These are phyloP conservation scores for Drosophila lacteicornis DNA, from an alignment of 1,140 invertebrate genomes.

Conservation along the genomic window DNA sequence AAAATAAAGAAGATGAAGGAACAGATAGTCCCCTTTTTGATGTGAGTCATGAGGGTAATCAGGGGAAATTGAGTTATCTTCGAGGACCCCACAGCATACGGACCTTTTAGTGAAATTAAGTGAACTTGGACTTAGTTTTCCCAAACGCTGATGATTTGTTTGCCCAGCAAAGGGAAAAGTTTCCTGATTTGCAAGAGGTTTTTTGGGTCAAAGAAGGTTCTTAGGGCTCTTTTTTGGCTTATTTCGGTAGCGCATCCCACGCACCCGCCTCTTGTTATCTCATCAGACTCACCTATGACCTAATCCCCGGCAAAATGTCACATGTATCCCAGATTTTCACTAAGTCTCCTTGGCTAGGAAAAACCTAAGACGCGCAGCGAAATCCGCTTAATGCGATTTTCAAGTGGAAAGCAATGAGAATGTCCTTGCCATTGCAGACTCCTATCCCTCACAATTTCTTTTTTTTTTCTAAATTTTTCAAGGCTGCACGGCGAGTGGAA, in stretches of 20 bases:
- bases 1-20: constrained; percentile 38
- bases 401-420: constrained; percentile 70
- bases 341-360: constrained; percentile 15
- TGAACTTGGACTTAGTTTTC: constrained; percentile 44
- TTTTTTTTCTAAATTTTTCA: constrained; percentile 56
- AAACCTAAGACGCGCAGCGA: constrained; percentile 51
- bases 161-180: constrained; percentile 34
- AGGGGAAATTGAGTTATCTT: constrained; percentile 76
- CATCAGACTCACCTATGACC: constrained; percentile 58
- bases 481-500: constrained; percentile 48
- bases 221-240: background rate
- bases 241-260: constrained; percentile 35
- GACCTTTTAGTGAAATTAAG: constrained; percentile 40
- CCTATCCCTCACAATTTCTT: constrained; percentile 19
- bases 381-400: constrained; percentile 78
- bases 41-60: constrained; percentile 74
- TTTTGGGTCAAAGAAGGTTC: constrained; percentile 3
- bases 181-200: constrained; percentile 16
- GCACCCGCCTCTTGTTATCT: constrained; percentile 41
- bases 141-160: constrained; percentile 28
- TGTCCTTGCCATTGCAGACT: constrained; percentile 35
- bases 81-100: constrained; percentile 58
- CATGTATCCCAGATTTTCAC: constrained; percentile 25
- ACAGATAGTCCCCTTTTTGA: constrained; percentile 43
- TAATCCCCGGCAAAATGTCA: constrained; percentile 58